Conservation (phyloP, 2,113 vertebrate species). For the Apteryx owenii region DNA sequence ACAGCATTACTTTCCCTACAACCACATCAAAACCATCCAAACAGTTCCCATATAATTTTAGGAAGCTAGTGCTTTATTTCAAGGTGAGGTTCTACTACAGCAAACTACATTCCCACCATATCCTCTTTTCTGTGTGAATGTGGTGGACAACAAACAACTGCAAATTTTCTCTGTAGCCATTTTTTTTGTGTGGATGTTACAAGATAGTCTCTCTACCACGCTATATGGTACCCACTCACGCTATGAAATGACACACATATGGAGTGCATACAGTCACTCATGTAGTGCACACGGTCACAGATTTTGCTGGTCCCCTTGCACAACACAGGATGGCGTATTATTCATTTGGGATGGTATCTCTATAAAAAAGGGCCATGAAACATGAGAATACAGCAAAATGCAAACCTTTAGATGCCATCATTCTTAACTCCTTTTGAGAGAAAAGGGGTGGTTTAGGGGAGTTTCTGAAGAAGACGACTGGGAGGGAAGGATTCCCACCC, state of each 20-base stretch:
- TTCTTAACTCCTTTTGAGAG: not conserved
- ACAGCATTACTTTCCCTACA: not conserved
- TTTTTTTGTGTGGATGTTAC: not conserved
- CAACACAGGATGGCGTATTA: not conserved
- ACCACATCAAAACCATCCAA: conserved; percentile 13
- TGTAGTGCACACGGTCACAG: not conserved
- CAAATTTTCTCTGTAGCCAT: not conserved
- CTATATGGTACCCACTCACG: not conserved
- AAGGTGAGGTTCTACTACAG: not conserved
- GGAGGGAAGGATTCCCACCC: not conserved
- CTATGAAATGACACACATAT: not conserved
- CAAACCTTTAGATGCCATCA: not conserved
- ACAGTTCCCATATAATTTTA: not conserved
- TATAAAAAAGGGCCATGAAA: not conserved
- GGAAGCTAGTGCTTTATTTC: not conserved
- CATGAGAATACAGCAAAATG: not conserved
- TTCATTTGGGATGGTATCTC: not conserved
- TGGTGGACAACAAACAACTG: not conserved
- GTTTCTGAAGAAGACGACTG: not conserved
- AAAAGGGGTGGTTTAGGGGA: not conserved
- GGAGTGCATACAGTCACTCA: not conserved
- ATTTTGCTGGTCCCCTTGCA: not conserved
- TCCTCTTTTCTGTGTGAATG: not conserved
- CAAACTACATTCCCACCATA: not conserved
- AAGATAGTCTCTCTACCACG: not conserved